Base-by-base conservation (phyloP, 2,113 vertebrate species). In the Lycaon pictus region DNA sequence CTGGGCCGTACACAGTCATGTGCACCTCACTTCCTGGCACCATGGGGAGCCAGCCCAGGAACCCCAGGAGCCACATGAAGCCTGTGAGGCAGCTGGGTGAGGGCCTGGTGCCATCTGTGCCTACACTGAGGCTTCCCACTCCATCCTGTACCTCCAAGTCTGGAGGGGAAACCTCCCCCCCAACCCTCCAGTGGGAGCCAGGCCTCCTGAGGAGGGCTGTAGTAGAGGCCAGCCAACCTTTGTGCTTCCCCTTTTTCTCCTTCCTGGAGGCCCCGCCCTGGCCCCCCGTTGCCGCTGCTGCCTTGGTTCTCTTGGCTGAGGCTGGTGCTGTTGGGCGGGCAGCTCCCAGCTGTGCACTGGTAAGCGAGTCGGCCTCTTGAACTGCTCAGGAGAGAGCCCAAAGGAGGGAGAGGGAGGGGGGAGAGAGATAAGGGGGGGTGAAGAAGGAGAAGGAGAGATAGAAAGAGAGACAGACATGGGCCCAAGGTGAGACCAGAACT, bases 211-310 rank as follows among this genome's bases (percentile, higher is more conserved):
- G 35, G 51, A 77, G 55, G 65, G 58, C 51, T 20, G 27, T 1
- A 25, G 65, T 58, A 72, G 56, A 48, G 43, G 37, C 22, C 25
- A 83, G 98, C 99, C 99, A 98, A 99, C 99, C 99, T 99, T 99
- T 99, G 98, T 99, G 99, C 97, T 99, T 99, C 83, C 99, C 99
- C 98, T 99, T 99, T 99, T 99, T 99, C 99, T 99, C 99, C 98
- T 99, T 99, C 98, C 99, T 99, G 96, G 99, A 98, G 97, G 99
- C 99, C 99, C 99, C 99, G 16, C 99, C 99, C 98, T 99, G 99
- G 95, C 99, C 99, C 93, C 99, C 99, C 0, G 99, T 99, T 80
- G 99, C 98, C 67, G 99, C 98, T 3, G 99, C 98, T 29, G 99
- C 99, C 99, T 99, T 99, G 98, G 98, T 84, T 98, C 99, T 99